Conservation (phyloP, 2,113 vertebrate species). For the Chinchilla lanigera region DNA sequence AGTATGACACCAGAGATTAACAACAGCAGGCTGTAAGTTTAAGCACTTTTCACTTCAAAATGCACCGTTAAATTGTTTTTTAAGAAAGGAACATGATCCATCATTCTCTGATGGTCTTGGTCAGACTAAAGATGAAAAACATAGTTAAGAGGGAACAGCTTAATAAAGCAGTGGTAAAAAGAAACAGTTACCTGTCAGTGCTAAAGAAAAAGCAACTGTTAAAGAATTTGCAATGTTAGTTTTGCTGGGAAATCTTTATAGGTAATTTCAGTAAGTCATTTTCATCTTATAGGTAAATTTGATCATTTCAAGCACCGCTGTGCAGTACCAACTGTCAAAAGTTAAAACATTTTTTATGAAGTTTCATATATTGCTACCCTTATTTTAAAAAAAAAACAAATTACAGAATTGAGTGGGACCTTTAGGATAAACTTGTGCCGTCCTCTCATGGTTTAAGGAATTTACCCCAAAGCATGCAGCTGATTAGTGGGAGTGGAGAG, state of each 20-base stretch:
- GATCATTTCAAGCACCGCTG: not conserved
- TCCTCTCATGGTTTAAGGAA: not conserved
- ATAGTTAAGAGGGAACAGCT: not conserved
- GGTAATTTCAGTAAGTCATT: not conserved
- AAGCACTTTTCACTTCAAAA: not conserved
- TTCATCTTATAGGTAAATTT: conserved; percentile 1
- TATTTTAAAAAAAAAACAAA: not conserved
- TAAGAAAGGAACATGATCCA: not conserved
- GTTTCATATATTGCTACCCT: conserved; percentile 1
- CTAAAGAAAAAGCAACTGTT: not conserved
- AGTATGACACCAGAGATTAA: not conserved
- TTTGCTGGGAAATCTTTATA: not conserved
- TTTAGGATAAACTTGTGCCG: not conserved
- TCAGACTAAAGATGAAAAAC: not conserved
- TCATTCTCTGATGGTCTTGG: not conserved
- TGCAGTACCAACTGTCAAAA: not conserved
- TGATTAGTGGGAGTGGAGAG: not conserved
- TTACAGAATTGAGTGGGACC: not conserved
- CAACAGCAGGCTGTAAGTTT: not conserved
- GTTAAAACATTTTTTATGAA: conserved; percentile 21
- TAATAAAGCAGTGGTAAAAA: not conserved
- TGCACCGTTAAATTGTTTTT: not conserved
- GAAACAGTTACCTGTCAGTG: not conserved
- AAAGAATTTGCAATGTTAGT: not conserved
- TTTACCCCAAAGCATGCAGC: not conserved